These are phyloP conservation scores for Mus caroli DNA, from an alignment of 2,797 vertebrate genomes.

Conservation along the genomic window DNA sequence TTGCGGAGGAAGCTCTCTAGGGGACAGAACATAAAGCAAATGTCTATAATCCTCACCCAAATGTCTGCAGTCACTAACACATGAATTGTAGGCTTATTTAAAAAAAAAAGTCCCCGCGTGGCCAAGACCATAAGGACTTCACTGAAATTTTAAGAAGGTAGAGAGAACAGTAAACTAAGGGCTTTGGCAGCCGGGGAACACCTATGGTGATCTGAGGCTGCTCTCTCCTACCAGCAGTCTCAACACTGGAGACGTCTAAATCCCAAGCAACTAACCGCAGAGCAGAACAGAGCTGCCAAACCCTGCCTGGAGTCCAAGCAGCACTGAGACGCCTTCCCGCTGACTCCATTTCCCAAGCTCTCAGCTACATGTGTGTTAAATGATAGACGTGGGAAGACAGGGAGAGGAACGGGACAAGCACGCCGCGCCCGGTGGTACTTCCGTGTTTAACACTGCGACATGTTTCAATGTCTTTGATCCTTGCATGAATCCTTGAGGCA, in stretches of 20 bases:
- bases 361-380: accelerated
- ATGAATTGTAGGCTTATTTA: background rate
- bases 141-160: background rate
- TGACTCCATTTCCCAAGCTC: background rate
- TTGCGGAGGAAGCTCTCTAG: accelerated
- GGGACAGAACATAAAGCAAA: accelerated
- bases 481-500: accelerated
- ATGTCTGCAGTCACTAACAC: background rate
- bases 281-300: background rate
- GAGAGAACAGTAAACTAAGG: background rate
- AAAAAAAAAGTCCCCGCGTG: no score
- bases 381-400: accelerated
- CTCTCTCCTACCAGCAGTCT: accelerated
- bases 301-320: accelerated
- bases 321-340: background rate
- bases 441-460: background rate
- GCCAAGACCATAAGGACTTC: background rate
- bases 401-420: background rate
- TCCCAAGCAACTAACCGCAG: background rate
- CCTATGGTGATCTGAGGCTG: no score
- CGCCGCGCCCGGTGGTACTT: accelerated
- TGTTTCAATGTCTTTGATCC: background rate
- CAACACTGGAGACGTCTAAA: background rate
- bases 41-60: background rate
- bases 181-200: no score